A percentile compares a stretch with the other conserved stretches of the same genome.
These are phyloP conservation scores for Celastrina argiolus DNA, from an alignment of 2,888 invertebrate species.

Conservation along the genomic window DNA sequence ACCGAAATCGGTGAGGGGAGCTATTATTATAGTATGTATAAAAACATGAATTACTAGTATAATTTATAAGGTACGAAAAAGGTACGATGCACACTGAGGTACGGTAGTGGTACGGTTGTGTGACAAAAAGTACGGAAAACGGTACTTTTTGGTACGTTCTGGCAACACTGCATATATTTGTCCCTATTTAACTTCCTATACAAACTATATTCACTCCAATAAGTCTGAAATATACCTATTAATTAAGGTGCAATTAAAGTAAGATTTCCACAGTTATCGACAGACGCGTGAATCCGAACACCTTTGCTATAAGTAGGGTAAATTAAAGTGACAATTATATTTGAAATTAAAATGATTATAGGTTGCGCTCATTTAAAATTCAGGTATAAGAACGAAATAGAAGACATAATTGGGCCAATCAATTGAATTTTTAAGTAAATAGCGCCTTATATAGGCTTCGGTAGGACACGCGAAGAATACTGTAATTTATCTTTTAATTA, in stretches of 20 bases:
- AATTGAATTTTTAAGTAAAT: conserved; percentile 69
- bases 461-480: conserved; percentile 46
- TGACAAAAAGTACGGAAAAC: too few relatives aligned
- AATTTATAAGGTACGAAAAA: too few relatives aligned
- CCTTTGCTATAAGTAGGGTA: conserved; percentile 63
- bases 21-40: too few relatives aligned
- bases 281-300: conserved; percentile 67
- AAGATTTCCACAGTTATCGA: conserved; percentile 46
- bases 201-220: not conserved
- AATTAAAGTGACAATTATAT: conserved; percentile 69
- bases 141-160: too few relatives aligned
- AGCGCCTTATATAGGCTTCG: conserved; percentile 74
- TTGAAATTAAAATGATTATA: conserved; percentile 66
- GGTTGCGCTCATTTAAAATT: conserved; percentile 58
- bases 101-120: too few relatives aligned
- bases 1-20: too few relatives aligned
- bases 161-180: too few relatives aligned
- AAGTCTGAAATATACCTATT: conserved; percentile 20
- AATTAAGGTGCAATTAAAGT: conserved; percentile 44
- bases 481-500: conserved; percentile 49
- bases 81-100: too few relatives aligned
- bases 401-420: conserved; percentile 53
- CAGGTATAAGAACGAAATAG: conserved; percentile 51
- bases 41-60: too few relatives aligned
- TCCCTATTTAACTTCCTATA: not conserved